Percentiles rank a stretch among this genome's conserved stretches.
Evolutionary conservation across 2,113 vertebrate species (phyloP).

Genomic region (Orcinus orca): DNA sequence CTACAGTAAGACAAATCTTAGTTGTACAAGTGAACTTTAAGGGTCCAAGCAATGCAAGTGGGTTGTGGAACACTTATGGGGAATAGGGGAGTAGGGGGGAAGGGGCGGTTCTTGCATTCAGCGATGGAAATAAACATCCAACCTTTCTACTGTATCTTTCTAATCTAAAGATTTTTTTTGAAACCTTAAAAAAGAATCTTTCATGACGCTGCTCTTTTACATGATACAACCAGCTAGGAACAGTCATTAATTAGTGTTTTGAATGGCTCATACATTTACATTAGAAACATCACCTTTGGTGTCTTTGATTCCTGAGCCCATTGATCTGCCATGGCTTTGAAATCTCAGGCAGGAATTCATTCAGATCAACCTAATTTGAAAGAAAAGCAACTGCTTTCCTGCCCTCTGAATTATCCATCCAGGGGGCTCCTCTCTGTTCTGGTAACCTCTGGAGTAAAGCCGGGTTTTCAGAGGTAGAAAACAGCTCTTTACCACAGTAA

Average conservation of each 20-base stretch:
- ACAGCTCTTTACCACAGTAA: neutral
- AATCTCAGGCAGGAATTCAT: constrained; percentile 12
- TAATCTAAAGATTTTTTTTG: neutral
- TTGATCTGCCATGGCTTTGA: constrained; percentile 67
- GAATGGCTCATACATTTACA: neutral
- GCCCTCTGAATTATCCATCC: neutral
- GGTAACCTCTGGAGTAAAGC: neutral
- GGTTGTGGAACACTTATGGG: neutral
- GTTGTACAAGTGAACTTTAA: neutral
- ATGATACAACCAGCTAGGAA: constrained; percentile 42
- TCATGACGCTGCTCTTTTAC: constrained; percentile 29
- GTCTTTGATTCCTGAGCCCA: constrained; percentile 32
- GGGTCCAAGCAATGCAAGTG: neutral
- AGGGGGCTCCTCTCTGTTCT: neutral
- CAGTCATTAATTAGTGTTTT: constrained; percentile 43
- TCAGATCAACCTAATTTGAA: constrained; percentile 23
- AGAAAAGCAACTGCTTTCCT: neutral
- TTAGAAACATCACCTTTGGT: constrained; percentile 48
- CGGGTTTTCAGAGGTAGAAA: constrained; percentile 21
- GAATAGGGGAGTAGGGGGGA: fast-evolving
- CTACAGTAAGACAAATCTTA: neutral
- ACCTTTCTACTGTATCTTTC: neutral
- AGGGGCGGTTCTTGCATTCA: neutral
- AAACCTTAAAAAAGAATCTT: constrained; percentile 47
- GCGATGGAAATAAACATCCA: neutral